Conservation (phyloP, 2,888 invertebrate species). For the Nezara viridula region DNA sequence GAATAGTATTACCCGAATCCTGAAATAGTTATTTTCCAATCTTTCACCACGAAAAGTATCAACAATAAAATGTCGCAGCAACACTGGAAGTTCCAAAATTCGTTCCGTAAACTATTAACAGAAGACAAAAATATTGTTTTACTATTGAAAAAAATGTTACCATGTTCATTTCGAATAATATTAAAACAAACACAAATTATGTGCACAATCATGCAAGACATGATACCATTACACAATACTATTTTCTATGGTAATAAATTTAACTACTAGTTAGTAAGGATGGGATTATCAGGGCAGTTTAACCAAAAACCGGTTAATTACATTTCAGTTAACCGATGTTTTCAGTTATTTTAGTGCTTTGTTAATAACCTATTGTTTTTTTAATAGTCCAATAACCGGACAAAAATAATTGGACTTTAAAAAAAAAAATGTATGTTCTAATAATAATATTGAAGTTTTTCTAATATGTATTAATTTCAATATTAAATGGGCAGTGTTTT, state of each 20-base stretch:
- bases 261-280: background rate
- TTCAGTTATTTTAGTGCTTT: too few relatives aligned
- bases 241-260: background rate
- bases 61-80: conserved; percentile 2
- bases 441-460: too few relatives aligned
- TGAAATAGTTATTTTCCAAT: background rate
- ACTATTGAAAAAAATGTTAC: background rate
- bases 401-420: too few relatives aligned
- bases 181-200: background rate
- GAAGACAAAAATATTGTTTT: background rate
- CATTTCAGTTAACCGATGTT: too few relatives aligned
- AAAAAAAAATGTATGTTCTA: too few relatives aligned
- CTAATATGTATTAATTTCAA: too few relatives aligned
- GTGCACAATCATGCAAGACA: background rate
- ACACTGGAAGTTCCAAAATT: background rate
- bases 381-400: too few relatives aligned
- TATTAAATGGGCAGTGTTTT: too few relatives aligned
- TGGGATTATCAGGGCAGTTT: too few relatives aligned
- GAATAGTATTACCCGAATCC: background rate
- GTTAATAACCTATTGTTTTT: too few relatives aligned
- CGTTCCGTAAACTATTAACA: background rate
- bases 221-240: background rate
- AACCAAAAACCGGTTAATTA: too few relatives aligned
- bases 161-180: background rate
- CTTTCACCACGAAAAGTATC: conserved; percentile 24